A percentile compares a stretch with the other conserved stretches of the same genome.
These are phyloP conservation scores for Heterochromis multidens DNA, from an alignment of 2,113 vertebrate species.

Conservation along the genomic window DNA sequence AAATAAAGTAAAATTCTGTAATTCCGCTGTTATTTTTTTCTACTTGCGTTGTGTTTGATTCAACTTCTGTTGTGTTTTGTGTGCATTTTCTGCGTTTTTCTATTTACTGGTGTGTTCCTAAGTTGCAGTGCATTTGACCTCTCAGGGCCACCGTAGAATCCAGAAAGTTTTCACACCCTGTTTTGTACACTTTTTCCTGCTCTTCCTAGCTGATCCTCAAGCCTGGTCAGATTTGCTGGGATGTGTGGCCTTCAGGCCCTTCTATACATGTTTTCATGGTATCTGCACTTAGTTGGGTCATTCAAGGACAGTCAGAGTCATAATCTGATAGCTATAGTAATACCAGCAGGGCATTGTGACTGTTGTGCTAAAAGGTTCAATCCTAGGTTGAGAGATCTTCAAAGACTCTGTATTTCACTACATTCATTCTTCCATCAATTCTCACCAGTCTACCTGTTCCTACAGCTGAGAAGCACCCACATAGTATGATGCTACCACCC, in stretches of 20 bases:
- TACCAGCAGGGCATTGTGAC: not conserved
- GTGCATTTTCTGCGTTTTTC: too few species aligned
- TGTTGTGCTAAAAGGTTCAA: not conserved
- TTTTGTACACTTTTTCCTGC: not conserved
- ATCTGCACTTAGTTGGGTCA: not conserved
- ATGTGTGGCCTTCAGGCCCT: not conserved
- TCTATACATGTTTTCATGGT: too few species aligned
- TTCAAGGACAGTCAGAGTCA: not conserved
- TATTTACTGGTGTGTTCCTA: too few species aligned
- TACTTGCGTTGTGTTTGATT: too few species aligned
- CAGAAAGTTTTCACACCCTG: too few species aligned
- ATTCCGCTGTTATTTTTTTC: too few species aligned
- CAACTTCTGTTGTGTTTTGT: too few species aligned
- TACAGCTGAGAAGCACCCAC: not conserved
- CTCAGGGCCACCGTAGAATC: too few species aligned
- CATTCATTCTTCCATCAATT: not conserved
- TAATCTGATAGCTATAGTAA: not conserved
- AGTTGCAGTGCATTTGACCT: too few species aligned
- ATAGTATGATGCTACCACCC: not conserved
- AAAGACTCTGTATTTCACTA: not conserved
- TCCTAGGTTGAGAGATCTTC: not conserved
- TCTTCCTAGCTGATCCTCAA: not conserved
- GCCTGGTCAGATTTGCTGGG: not conserved
- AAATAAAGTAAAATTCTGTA: not conserved
- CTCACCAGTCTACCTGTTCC: not conserved